phyloP scores from a whole-genome alignment of 2,113 vertebrate species.

The Miniopterus natalensis region DNA sequence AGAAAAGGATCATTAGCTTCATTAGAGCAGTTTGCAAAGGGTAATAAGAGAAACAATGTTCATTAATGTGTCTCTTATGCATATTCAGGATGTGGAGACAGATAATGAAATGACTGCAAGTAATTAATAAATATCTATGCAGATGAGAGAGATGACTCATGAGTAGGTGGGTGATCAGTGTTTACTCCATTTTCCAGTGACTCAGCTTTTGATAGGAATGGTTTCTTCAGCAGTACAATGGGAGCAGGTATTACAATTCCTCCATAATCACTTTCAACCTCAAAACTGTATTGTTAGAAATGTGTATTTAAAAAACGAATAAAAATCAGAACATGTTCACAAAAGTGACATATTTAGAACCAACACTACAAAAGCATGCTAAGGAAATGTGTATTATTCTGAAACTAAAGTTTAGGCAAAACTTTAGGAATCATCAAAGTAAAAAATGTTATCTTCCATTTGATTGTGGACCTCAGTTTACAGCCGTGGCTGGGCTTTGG shows the following conservation, averaged over 20 bases:
- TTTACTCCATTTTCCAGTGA: neutral
- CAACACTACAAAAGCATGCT: neutral
- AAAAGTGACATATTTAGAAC: conserved; percentile 27
- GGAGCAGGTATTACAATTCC: neutral
- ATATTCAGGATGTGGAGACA: neutral
- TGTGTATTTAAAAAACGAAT: neutral
- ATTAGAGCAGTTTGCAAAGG: neutral
- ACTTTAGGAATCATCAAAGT: neutral
- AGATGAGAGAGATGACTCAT: neutral
- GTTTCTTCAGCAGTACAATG: neutral
- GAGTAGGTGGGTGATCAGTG: neutral
- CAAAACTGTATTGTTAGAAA: neutral
- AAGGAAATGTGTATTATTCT: neutral
- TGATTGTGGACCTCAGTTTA: neutral
- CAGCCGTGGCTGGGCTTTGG: neutral
- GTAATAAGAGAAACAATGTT: neutral
- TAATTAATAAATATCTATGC: neutral
- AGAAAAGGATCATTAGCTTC: neutral
- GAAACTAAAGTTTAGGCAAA: neutral
- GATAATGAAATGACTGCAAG: neutral
- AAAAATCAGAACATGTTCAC: neutral
- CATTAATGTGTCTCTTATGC: neutral
- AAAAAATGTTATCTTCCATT: neutral
- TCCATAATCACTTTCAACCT: neutral
- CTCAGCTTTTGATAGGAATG: neutral